Base-by-base conservation (phyloP, 1,140 invertebrate species). In the Drosophila truncata region DNA sequence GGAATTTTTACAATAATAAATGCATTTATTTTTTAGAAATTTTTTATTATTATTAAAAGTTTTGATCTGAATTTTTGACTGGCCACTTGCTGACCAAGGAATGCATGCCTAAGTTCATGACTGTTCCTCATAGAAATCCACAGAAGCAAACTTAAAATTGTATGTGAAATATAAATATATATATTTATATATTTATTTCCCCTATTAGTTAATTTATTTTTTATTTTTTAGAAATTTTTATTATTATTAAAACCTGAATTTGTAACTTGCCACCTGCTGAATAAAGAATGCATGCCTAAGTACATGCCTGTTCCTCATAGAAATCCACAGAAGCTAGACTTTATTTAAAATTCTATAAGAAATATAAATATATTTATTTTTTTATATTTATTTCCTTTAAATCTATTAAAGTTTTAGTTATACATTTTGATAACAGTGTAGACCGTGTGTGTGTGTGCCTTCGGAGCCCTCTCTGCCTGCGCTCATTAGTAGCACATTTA, bases 401-500 rank as follows among this genome's bases (percentile, higher is more conserved):
- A 49, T 2, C 25, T 10, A 0, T 6, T 10, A 16, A 3, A 47
- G 23, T 1, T 3, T 25, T 14, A 29, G 7, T 27, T 14, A 0
- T 8, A 4, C 0, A 2, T n/a, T 11, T 27, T 49, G 18, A 5
- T 29, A 29, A 6, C 23, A 33, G 66, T 70, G 62, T 31, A 49
- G 16, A 29, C 46, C 4, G 14, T n/a, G 23, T 25, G 14, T 37
- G 11, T 27, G 29, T 20, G n/a, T 62, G 20, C 33, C 31, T n/a
- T 16, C 27, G 39, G 35, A 14, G 20, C 20, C 55, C 41, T 41
- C 52, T 27, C 57, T 62, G 66, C 64, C 79, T 74, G 46, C 69
- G 73, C 84, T 88, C 84, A 88, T 88, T 88, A 88, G 84, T 88
- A 90, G 84, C 84, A 88, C 84, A 88, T 88, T 88, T 88, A 78